These are phyloP conservation scores for human (Homo sapiens) DNA, from an alignment of 2,113 vertebrate genomes.

Conservation along the genomic window DNA sequence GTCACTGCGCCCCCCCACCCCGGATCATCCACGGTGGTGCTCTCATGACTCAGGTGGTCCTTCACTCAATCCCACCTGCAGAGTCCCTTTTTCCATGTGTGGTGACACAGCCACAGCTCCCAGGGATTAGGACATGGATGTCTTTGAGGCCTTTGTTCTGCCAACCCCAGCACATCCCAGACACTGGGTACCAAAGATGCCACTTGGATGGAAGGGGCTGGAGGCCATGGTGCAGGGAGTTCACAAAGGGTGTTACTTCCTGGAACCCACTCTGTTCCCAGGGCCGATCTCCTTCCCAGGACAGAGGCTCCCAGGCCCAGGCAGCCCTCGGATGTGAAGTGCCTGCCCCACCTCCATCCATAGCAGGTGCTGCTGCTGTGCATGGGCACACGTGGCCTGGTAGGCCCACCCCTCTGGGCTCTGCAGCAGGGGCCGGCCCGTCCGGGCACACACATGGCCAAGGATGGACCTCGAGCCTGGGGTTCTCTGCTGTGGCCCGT, in stretches of 20 bases:
- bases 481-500: too few species aligned
- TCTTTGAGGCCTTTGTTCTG: background rate
- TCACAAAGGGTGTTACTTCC: background rate
- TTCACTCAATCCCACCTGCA: background rate
- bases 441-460: too few species aligned
- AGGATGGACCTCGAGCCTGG: too few species aligned
- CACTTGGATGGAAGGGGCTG: too few species aligned
- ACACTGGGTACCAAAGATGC: background rate
- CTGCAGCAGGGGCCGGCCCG: background rate
- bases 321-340: background rate
- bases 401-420: background rate
- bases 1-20: rapidly evolving
- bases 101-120: too few species aligned
- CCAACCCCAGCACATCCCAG: background rate
- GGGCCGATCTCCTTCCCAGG: background rate
- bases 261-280: background rate
- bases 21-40: rapidly evolving
- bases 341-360: background rate
- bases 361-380: rapidly evolving
- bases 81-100: background rate
- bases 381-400: rapidly evolving
- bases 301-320: background rate
- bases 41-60: background rate
- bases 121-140: background rate
- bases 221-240: too few species aligned